phyloP scores from a whole-genome alignment of 2,797 vertebrate species.

The Enteromius radiatus region DNA sequence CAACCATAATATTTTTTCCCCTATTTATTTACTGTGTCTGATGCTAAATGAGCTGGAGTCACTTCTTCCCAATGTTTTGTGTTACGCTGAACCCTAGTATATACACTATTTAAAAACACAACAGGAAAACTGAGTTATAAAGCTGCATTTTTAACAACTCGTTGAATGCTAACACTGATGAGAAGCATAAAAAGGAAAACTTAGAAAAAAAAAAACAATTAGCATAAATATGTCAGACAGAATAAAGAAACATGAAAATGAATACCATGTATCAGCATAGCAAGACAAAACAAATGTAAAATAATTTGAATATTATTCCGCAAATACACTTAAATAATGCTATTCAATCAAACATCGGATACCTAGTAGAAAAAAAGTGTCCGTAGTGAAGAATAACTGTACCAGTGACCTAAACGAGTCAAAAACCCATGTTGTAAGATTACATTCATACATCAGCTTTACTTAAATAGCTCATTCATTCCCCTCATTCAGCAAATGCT shows the following conservation, averaged over 20 bases:
- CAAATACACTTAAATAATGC: not conserved
- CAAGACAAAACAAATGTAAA: too few relatives aligned
- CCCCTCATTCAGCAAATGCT: constrained; percentile 64
- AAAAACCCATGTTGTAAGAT: constrained; percentile 42
- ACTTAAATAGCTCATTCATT: constrained; percentile 69
- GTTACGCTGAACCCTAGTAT: too few relatives aligned
- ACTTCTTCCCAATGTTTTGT: not conserved
- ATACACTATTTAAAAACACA: too few relatives aligned
- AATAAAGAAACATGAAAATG: not conserved
- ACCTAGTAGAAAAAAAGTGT: not conserved
- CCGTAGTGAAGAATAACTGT: constrained; percentile 1
- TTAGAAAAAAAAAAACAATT: too few relatives aligned
- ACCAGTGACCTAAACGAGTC: constrained; percentile 1
- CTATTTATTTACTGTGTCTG: constrained; percentile 29
- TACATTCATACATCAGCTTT: constrained; percentile 43
- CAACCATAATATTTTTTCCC: constrained; percentile 5
- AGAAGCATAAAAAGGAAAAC: not conserved
- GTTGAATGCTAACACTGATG: constrained; percentile 52
- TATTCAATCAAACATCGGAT: not conserved
- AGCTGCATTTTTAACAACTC: not conserved
- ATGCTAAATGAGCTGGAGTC: not conserved
- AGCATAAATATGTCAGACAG: not conserved
- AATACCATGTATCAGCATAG: not conserved
- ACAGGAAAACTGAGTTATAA: not conserved
- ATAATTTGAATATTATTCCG: too few relatives aligned